Evolutionary conservation across 2,113 vertebrate genomes (phyloP), one percentile per base, ranked within the genome.

Genomic region (Benitochromis conjunctus): DNA sequence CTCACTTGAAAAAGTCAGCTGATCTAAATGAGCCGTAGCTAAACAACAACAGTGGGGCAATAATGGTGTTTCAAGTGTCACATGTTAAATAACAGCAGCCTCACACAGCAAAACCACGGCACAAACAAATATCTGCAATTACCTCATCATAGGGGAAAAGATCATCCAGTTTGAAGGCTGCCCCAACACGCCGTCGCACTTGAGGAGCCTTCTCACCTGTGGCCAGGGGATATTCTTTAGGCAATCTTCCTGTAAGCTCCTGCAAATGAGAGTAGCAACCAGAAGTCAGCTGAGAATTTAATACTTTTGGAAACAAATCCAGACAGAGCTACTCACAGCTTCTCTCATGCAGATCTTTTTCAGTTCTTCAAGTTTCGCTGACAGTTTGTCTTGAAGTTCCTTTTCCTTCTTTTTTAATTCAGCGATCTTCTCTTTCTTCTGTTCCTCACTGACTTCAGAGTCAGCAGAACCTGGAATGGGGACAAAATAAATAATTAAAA

Each of bases 261-360:
- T 99, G 91, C 7, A 64, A 86, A 88, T 77, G 24, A 90, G 1
- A 88, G 80, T 19, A 83, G 53, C 11, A 76, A 38, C 51, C 26
- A 46, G 53, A 13, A 48, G 51, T 84, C 62, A 91, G 11, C 10
- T 80, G 14, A 86, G 51, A 29, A 24, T 71, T 41, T 9, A 54
- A 82, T 2, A 19, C 9, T 53, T 81, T 2, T 19, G 13, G 7
- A 54, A 55, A 51, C 12, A 4, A 53, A 57, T 7, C 2, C 6
- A 56, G 34, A 29, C 34, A 5, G 53, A n/a, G 71, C 71, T 41
- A 95, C 98, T 97, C 92, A 99, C 99, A n/a, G 98, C 98, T 92
- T 99, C 99, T 26, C 98, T 96, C 85, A 99, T 79, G 90, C 98
- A 99, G 76, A 99, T 97, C 81, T 97, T 97, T 94, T 98, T 99